Evolutionary conservation across 2,888 invertebrate genomes (phyloP), one percentile per base, ranked within the genome.

Genomic region (Apocheima hispidaria): DNA sequence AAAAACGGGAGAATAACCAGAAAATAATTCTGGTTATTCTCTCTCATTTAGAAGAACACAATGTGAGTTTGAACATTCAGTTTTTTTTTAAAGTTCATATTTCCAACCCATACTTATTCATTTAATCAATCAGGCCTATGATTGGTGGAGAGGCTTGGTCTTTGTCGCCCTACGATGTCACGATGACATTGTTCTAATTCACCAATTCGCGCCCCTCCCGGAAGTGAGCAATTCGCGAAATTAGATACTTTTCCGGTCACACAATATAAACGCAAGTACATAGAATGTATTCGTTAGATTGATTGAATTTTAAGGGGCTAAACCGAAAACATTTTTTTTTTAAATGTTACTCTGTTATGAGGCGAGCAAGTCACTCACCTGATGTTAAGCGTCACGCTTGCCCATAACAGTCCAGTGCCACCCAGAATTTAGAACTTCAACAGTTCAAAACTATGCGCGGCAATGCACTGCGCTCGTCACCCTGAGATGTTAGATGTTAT

Each of bases 151-250:
- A 73, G 70, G 52, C 67, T 60, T 26, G 53, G 51, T 56, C 62
- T 66, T 79, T 73, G 65, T 69, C 78, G 74, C 75, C 72, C 78
- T 83, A 77, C 80, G 77, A 78, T 76, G 78, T 77, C 48, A 41
- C 35, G 51, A 16, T 41, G 48, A 36, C 51, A 51, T 51, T 50
- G 56, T 53, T 43, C 35, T 54, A 80, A 78, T 73, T 77, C 74
- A 79, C 73, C 85, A 84, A 84, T 86, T 86, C 84, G 78, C 84
- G 81, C 77, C 79, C 78, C 76, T 72, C 26, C 73, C 86, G 90
- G 90, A 90, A 83, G 81, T 79, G 35, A 66, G 68, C 86, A 86
- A 89, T 90, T 88, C 75, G 88, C 86, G 66, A 87, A 88, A 88
- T 88, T 87, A 70, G 58, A 59, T 50, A 48, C 73, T 69, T 68